Conservation (phyloP, 2,797 vertebrate genomes). For the Lagorchestes hirsutus region DNA sequence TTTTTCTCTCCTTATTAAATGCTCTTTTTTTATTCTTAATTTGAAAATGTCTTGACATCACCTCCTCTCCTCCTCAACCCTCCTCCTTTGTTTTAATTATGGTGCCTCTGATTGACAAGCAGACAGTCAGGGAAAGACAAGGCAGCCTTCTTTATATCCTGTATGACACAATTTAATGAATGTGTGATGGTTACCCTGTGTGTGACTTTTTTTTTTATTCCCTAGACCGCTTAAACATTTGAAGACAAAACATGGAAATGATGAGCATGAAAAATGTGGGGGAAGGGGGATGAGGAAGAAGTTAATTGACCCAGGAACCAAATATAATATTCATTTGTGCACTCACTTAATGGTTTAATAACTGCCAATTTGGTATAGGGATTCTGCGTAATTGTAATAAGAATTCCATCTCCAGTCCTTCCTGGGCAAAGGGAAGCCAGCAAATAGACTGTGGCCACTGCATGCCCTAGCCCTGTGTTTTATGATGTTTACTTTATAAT, state of each 20-base stretch:
- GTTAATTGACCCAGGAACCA: slow-evolving; percentile 78
- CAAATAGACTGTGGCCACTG: slow-evolving; percentile 81
- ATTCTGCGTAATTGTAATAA: slow-evolving; percentile 74
- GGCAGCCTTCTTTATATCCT: slow-evolving; percentile 67
- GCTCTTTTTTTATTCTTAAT: slow-evolving; percentile 74
- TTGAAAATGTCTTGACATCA: slow-evolving; percentile 60
- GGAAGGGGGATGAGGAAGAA: slow-evolving; percentile 41
- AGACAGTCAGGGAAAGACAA: slow-evolving; percentile 65
- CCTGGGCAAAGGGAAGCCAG: slow-evolving; percentile 78
- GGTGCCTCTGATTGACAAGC: slow-evolving; percentile 79
- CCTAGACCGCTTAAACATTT: slow-evolving; percentile 76
- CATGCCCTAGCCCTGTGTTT: slow-evolving; percentile 83
- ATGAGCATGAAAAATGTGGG: slow-evolving; percentile 53
- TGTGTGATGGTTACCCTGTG: slow-evolving; percentile 75
- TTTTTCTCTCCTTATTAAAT: slow-evolving; percentile 60
- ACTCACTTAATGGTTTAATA: slow-evolving; percentile 83
- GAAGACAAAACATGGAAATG: slow-evolving; percentile 76
- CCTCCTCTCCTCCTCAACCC: not conserved
- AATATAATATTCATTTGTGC: slow-evolving; percentile 78
- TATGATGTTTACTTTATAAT: slow-evolving; percentile 89
- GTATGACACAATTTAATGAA: slow-evolving; percentile 71
- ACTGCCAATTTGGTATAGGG: slow-evolving; percentile 75
- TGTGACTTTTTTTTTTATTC: slow-evolving; percentile 29
- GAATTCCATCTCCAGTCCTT: slow-evolving; percentile 79
- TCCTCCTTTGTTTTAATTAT: slow-evolving; percentile 79